These are phyloP conservation scores for Papilio helenus DNA, from an alignment of 1,140 invertebrate genomes.

Conservation along the genomic window DNA sequence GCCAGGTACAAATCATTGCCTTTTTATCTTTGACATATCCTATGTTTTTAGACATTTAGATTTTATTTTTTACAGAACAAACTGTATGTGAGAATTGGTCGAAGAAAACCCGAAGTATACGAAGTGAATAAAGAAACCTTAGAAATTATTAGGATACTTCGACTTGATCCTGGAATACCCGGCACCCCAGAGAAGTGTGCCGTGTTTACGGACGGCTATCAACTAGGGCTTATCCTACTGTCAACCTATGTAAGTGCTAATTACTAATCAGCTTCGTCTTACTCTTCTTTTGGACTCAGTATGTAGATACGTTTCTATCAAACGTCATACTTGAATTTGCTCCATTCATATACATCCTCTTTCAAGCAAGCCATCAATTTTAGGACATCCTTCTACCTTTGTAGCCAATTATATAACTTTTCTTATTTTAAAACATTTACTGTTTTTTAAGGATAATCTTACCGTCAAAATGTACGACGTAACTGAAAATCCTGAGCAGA, in stretches of 20 bases:
- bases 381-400: too few species aligned
- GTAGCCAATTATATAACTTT: too few species aligned
- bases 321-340: too few species aligned
- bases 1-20: slow-evolving; percentile 85
- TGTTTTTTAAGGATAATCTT: slow-evolving; percentile 88
- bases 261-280: slow-evolving; percentile 8
- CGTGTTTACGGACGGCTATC: slow-evolving; percentile 93
- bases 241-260: slow-evolving; percentile 89
- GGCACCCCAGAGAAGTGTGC: slow-evolving; percentile 85
- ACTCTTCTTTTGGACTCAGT: too few species aligned
- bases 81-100: slow-evolving; percentile 82
- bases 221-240: slow-evolving; percentile 90
- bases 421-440: slow-evolving; percentile 1
- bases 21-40: not conserved
- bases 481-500: slow-evolving; percentile 61
- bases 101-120: slow-evolving; percentile 85
- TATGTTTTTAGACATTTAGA: slow-evolving; percentile 2
- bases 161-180: slow-evolving; percentile 85
- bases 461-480: slow-evolving; percentile 91
- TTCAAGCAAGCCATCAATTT: too few species aligned
- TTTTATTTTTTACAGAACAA: slow-evolving; percentile 70
- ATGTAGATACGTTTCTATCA: too few species aligned
- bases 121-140: slow-evolving; percentile 85
- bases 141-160: slow-evolving; percentile 84
- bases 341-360: too few species aligned